These are phyloP conservation scores for Sialia sialis DNA, from an alignment of 2,113 vertebrate genomes.

Conservation along the genomic window DNA sequence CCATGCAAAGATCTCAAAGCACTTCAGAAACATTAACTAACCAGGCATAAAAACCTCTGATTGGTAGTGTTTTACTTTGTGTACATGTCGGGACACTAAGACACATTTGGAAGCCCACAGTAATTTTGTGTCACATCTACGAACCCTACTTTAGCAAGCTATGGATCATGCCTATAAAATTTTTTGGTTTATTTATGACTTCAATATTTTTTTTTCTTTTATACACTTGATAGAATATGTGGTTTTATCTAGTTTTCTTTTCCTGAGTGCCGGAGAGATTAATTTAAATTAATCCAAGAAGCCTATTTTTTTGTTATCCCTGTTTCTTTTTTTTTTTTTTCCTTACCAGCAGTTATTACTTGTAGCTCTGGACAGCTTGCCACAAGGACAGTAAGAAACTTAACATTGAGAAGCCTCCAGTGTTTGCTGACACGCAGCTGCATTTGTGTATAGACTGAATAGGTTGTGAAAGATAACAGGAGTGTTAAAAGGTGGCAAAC, in stretches of 20 bases:
- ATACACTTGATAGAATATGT: neutral
- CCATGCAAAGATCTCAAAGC: slow-evolving; percentile 11
- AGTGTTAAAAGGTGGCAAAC: neutral
- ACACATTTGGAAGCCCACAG: neutral
- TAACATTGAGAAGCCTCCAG: neutral
- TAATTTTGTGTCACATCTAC: neutral
- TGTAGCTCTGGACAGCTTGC: neutral
- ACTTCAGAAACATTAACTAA: slow-evolving; percentile 32
- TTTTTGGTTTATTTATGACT: neutral
- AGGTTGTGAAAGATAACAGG: neutral
- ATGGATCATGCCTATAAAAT: neutral
- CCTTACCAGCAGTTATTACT: neutral
- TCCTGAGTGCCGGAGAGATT: neutral
- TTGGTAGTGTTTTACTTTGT: neutral
- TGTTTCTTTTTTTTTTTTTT: neutral
- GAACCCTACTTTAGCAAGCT: neutral
- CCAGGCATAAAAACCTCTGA: neutral
- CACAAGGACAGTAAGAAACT: neutral
- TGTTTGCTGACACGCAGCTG: neutral
- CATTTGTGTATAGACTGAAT: neutral
- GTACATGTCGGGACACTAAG: neutral
- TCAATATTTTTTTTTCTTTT: neutral
- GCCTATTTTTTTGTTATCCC: neutral
- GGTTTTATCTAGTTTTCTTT: neutral
- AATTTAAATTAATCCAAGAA: neutral